A percentile compares a stretch with the other conserved stretches of the same genome.
Conservation (phyloP, 2,797 vertebrate genomes). For the Neoniphon sammara region DNA sequence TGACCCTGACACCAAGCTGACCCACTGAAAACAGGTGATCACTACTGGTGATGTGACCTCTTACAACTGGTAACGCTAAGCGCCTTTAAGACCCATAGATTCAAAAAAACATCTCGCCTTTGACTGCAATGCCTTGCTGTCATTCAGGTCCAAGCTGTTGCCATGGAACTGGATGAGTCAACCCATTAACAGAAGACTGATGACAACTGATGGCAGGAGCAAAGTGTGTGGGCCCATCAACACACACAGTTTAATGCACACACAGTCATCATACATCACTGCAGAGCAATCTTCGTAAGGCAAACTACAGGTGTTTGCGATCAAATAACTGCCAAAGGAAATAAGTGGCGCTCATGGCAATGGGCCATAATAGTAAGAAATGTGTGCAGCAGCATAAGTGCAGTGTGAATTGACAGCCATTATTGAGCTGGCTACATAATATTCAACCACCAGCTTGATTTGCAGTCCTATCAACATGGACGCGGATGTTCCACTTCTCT, state of each 20-base stretch:
- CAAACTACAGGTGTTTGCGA: slow-evolving; percentile 37
- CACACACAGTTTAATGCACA: slow-evolving; percentile 10
- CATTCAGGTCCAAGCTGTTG: slow-evolving; percentile 61
- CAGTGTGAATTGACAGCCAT: not conserved
- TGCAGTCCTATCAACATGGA: no score
- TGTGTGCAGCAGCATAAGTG: not conserved
- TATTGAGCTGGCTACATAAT: no score
- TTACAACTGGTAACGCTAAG: slow-evolving; percentile 6
- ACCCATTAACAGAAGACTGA: slow-evolving; percentile 30
- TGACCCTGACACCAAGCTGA: no score
- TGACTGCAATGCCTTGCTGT: slow-evolving; percentile 23
- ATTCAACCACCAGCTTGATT: not conserved
- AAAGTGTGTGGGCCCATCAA: slow-evolving; percentile 57
- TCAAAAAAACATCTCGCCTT: not conserved
- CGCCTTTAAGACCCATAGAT: not conserved
- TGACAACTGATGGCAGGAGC: slow-evolving; percentile 57
- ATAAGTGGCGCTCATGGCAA: slow-evolving; percentile 21
- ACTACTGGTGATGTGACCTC: not conserved
- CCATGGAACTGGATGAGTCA: slow-evolving; percentile 79
- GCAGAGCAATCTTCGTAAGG: slow-evolving; percentile 5
- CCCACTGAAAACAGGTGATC: not conserved
- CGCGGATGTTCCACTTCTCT: not conserved
- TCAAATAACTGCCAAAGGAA: slow-evolving; percentile 15
- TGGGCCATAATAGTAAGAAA: slow-evolving; percentile 16
- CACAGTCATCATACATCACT: slow-evolving; percentile 20